Evolutionary conservation across 2,113 vertebrate genomes (phyloP), one percentile per base, ranked within the genome.

Genomic region (Ahaetulla prasina): DNA sequence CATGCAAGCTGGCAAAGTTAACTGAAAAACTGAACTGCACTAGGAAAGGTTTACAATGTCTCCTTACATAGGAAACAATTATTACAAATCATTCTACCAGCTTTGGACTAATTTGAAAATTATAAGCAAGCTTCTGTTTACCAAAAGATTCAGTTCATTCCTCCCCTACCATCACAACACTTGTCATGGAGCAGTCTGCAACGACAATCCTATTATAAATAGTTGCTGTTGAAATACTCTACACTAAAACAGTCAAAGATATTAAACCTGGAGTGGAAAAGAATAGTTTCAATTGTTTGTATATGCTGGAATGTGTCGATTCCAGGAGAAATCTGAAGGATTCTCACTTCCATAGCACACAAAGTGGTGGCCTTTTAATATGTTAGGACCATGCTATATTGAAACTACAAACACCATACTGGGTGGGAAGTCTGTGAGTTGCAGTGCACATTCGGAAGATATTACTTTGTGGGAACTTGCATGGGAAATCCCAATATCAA

Each of bases 211-310:
- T 88, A 95, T 91, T 92, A 53, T 90, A 16, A 57, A 93, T 84
- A 50, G 84, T 91, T 95, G 54, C 94, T 80, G 35, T 95, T 95
- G 92, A 6, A 95, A 95, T 94, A 93, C 4, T 84, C n/a, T 80
- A 80, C 3, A 43, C 35, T 80, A 80, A 74, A 80, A 80, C 43
- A 43, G 35, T 39, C 0, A 3, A 84, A 85, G 6, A 8, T 35
- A 53, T 84, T 14, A 43, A 0, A 52, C 11, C 49, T 55, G 55
- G 20, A 68, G n/a, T 8, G 20, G 1, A 47, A 35, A 90, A 60
- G 57, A 39, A 47, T 55, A 47, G 49, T 39, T 74, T 11, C n/a
- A 50, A 39, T 52, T 35, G 43, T 20, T 30, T 10, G 47, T 55
- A 45, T 20, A 27, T 23, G 16, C 87, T 50, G 52, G 30, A 88